Percentiles rank a stretch among this genome's conserved stretches.
Conservation (phyloP, 2,113 vertebrate genomes). For the Psammodynastes pulverulentus region DNA sequence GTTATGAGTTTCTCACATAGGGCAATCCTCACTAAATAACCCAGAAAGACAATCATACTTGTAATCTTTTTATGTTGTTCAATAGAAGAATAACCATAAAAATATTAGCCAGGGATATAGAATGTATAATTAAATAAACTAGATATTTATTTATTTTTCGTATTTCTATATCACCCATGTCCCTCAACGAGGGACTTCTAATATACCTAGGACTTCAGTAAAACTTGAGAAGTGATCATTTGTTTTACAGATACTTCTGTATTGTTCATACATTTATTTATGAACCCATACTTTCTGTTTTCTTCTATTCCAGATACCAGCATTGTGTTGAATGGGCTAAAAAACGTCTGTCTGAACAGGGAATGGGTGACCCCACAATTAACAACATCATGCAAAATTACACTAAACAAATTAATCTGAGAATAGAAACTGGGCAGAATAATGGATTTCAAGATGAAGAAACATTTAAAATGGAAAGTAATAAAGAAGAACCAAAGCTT, state of each 20-base stretch:
- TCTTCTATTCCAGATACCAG: conserved; percentile 73
- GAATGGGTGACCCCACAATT: conserved; percentile 66
- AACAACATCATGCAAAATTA: conserved; percentile 65
- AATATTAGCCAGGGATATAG: background rate
- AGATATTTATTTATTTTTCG: background rate
- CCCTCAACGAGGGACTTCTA: background rate
- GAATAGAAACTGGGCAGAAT: background rate
- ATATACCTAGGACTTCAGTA: background rate
- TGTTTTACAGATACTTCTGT: background rate
- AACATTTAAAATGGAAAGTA: background rate
- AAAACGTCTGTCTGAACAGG: conserved; percentile 71
- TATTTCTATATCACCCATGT: background rate
- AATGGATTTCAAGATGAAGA: background rate
- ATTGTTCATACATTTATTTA: background rate
- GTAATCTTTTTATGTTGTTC: background rate
- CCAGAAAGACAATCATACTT: background rate
- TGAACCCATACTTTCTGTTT: background rate
- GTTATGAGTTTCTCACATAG: background rate
- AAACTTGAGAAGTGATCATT: background rate
- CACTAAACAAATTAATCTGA: conserved; percentile 53
- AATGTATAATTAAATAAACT: background rate
- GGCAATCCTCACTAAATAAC: background rate
- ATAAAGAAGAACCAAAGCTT: background rate
- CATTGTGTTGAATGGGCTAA: conserved; percentile 74
- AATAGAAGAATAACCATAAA: background rate